Base-by-base conservation (phyloP, 2,888 invertebrate genomes). In the Danaus chrysippus region DNA sequence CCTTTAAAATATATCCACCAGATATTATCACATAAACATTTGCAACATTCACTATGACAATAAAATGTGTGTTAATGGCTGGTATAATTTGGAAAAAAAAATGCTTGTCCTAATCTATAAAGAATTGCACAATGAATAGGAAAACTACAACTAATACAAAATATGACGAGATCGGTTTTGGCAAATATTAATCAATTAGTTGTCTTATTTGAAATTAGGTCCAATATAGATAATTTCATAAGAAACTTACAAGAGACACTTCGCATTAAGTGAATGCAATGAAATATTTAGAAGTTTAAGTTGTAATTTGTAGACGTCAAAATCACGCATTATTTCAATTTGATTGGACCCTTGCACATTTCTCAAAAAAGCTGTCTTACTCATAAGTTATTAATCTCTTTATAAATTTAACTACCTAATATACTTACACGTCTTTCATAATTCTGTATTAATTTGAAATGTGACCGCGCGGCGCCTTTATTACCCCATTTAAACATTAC, bases 341-440 rank as follows among this genome's bases (percentile, higher is more conserved):
- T 69, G 61, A 66, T 87, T 90, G 90, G 91, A 89, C 90, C 91
- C 86, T 87, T 87, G 84, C 84, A 81, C 83, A 86, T 86, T 79
- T 84, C 84, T 85, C 82, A 86, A 88, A 87, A 34, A 88, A 89
- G 87, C 87, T 81, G 84, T 84, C 85, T 82, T 83, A 83, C 86
- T 86, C 82, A 87, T 87, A 49, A 49, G 15, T 49, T 89, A 87
- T 84, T 87, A 83, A 86, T 83, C 81, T 86, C 80, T 83, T 87
- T 86, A 87, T 88, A 90, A 87, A 61, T 78, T 86, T 88, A 79
- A 83, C 90, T 91, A 91, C 82, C 87, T 90, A 90, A 82, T 84
- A 83, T 81, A 82, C 72, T 81, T 74, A 82, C 82, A 81, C 81
- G 84, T 82, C 82, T 82, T 79, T 80, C 70, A 75, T 79, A 77